Percentiles rank a stretch among this genome's conserved stretches.
Evolutionary conservation across 2,888 invertebrate species (phyloP).

Genomic region (Phlogophora meticulosa): DNA sequence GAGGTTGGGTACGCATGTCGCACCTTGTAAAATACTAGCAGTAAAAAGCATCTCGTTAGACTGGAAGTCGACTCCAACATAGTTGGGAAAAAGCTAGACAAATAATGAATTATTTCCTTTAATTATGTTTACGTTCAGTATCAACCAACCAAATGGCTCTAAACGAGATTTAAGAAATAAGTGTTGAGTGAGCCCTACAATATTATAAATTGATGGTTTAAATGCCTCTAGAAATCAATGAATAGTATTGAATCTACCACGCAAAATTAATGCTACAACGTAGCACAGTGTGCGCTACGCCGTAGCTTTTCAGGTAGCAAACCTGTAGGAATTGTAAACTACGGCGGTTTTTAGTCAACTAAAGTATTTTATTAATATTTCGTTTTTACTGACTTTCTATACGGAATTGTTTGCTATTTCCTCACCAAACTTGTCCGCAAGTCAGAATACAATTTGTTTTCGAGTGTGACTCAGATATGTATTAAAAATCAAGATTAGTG

Average conservation of each 20-base stretch:
- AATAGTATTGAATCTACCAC: neutral
- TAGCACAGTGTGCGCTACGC: constrained; percentile 13
- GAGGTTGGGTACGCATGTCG: no score
- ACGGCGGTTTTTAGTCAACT: neutral
- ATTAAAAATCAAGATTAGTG: neutral
- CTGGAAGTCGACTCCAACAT: no score
- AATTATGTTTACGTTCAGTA: no score
- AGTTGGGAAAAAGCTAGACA: no score
- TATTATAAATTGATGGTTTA: no score
- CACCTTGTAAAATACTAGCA: no score
- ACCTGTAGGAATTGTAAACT: constrained; percentile 7
- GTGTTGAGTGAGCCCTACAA: no score
- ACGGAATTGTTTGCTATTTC: neutral
- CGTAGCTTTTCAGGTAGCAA: constrained; percentile 9
- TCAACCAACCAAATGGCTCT: no score
- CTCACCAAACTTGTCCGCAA: neutral
- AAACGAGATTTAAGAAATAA: no score
- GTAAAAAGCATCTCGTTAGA: no score
- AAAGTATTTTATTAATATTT: neutral
- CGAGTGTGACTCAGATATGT: neutral
- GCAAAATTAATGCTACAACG: constrained; percentile 2
- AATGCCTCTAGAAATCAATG: neutral
- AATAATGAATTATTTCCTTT: no score
- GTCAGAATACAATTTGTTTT: neutral
- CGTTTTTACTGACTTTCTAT: neutral